phyloP scores from a whole-genome alignment of 2,797 vertebrate species.

The Melanogrammus aeglefinus region DNA sequence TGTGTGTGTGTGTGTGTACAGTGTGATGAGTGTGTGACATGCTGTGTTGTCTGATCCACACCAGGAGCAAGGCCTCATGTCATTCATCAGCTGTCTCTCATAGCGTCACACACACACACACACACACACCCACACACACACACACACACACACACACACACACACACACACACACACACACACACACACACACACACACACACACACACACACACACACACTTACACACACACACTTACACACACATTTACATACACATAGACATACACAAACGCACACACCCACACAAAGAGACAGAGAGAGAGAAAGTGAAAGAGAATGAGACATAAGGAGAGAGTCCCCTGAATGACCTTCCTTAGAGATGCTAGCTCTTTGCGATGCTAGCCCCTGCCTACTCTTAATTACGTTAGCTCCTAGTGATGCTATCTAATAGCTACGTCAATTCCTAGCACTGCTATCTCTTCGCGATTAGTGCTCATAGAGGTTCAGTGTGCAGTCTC shows the following conservation, averaged over 20 bases:
- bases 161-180: no score
- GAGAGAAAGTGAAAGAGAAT: no score
- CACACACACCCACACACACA: no score
- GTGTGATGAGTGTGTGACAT: background rate
- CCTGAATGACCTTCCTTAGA: background rate
- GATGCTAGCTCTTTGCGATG: background rate
- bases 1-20: background rate
- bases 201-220: no score
- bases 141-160: no score
- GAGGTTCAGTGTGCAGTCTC: background rate
- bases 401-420: background rate
- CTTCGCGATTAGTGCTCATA: background rate
- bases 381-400: background rate
- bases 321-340: background rate
- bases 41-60: background rate
- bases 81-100: background rate
- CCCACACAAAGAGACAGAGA: no score
- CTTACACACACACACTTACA: no score
- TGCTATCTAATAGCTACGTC: background rate
- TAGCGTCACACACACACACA: background rate
- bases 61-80: background rate
- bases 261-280: no score
- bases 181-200: no score
- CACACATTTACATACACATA: no score
- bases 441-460: background rate